A percentile compares a stretch with the other conserved stretches of the same genome.
These are phyloP conservation scores for Larimichthys crocea DNA, from an alignment of 2,113 vertebrate species.

Conservation along the genomic window DNA sequence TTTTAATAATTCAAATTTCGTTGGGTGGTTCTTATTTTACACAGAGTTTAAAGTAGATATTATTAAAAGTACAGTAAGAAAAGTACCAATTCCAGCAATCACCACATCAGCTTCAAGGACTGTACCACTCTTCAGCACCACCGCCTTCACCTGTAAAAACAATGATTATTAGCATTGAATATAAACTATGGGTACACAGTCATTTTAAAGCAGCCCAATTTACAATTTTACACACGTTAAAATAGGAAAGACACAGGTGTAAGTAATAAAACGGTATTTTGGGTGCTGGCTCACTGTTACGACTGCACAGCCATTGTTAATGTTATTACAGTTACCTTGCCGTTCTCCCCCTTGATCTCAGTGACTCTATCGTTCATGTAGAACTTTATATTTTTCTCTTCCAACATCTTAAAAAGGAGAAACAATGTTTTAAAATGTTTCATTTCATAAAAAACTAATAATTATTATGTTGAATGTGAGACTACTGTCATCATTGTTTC, in stretches of 20 bases:
- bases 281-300: neutral
- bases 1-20: too few relatives aligned
- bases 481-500: slow-evolving; percentile 2
- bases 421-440: neutral
- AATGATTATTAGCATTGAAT: neutral
- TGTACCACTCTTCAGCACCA: slow-evolving; percentile 81
- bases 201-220: neutral
- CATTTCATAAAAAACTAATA: neutral
- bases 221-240: neutral
- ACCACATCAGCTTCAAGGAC: slow-evolving; percentile 87
- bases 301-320: neutral
- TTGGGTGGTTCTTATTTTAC: too few relatives aligned
- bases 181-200: neutral
- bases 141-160: slow-evolving; percentile 83
- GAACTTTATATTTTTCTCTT: slow-evolving; percentile 87
- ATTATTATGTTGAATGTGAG: neutral
- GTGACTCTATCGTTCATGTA: slow-evolving; percentile 83
- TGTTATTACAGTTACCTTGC: slow-evolving; percentile 79
- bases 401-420: slow-evolving; percentile 84
- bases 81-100: slow-evolving; percentile 87
- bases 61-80: neutral
- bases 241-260: neutral
- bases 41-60: too few relatives aligned
- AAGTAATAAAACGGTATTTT: neutral
- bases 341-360: slow-evolving; percentile 85